Conservation (phyloP, 2,113 vertebrate genomes). For the Gallinago paraguaiae region DNA sequence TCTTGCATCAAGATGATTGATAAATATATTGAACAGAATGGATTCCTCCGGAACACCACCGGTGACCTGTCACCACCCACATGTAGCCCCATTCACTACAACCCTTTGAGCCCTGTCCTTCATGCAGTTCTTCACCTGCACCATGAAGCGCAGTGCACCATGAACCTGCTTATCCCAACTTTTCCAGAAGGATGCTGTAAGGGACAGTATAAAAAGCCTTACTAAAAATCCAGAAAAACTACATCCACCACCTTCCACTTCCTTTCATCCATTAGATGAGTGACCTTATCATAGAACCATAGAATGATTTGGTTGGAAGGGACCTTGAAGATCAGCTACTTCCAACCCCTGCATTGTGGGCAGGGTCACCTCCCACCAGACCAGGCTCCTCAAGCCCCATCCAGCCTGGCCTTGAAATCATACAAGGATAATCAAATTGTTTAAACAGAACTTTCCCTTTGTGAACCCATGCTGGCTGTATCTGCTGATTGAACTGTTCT, state of each 20-base stretch:
- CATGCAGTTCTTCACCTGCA: background rate
- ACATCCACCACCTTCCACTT: background rate
- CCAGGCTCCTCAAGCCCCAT: too few species aligned
- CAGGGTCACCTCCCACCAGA: too few species aligned
- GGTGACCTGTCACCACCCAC: accelerated
- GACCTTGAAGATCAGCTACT: too few species aligned
- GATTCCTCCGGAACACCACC: background rate
- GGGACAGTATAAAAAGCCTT: background rate
- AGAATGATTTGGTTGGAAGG: too few species aligned
- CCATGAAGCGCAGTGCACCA: accelerated
- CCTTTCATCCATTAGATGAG: background rate
- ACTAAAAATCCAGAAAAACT: background rate
- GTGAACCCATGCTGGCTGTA: background rate
- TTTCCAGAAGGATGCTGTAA: background rate
- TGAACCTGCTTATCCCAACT: background rate
- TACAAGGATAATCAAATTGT: background rate
- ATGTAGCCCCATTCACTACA: background rate
- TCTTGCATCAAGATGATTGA: background rate
- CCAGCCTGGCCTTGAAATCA: too few species aligned
- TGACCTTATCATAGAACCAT: background rate
- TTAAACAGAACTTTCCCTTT: background rate
- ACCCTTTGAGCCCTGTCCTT: background rate
- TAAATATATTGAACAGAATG: background rate
- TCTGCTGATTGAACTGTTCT: background rate
- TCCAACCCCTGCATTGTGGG: too few species aligned